A percentile compares a stretch with the other conserved stretches of the same genome.
phyloP scores from a whole-genome alignment of 2,888 invertebrate species.

The Labia minor region DNA sequence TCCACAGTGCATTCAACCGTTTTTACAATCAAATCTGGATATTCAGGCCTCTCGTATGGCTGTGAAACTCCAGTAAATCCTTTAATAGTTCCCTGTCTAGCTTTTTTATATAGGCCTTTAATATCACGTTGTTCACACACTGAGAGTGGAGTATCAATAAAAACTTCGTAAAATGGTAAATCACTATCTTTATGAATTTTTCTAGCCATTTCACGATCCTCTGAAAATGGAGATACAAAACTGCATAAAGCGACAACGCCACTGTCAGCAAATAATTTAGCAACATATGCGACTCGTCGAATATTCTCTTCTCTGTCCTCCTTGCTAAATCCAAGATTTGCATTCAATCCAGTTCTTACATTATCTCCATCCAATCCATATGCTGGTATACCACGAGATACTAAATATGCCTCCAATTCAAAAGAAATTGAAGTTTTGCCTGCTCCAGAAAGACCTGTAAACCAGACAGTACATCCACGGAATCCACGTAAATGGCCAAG shows the following conservation, averaged over 20 bases:
- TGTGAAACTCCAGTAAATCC: constrained; percentile 84
- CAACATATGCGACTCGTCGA: constrained; percentile 91
- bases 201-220: constrained; percentile 84
- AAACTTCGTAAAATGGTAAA: constrained; percentile 87
- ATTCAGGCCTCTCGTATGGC: constrained; percentile 75
- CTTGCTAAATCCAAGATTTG: constrained; percentile 86
- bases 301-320: constrained; percentile 96
- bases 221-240: constrained; percentile 93
- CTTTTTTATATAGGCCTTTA: constrained; percentile 95
- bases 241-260: constrained; percentile 93
- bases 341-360: constrained; percentile 88
- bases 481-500: constrained; percentile 80
- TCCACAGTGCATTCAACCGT: constrained; percentile 73
- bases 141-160: constrained; percentile 88
- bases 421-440: constrained; percentile 98
- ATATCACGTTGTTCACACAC: constrained; percentile 93
- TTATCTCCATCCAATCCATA: constrained; percentile 98
- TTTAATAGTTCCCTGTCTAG: constrained; percentile 83
- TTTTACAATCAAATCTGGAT: constrained; percentile 75
- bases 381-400: constrained; percentile 85
- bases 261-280: constrained; percentile 93
- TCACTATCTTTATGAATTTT: constrained; percentile 79
- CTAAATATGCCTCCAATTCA: constrained; percentile 87
- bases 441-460: constrained; percentile 62
- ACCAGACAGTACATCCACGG: too few relatives aligned